Percentiles rank a stretch among this genome's conserved stretches.
Conservation (phyloP, 2,113 vertebrate species). For the Mustelus asterias region DNA sequence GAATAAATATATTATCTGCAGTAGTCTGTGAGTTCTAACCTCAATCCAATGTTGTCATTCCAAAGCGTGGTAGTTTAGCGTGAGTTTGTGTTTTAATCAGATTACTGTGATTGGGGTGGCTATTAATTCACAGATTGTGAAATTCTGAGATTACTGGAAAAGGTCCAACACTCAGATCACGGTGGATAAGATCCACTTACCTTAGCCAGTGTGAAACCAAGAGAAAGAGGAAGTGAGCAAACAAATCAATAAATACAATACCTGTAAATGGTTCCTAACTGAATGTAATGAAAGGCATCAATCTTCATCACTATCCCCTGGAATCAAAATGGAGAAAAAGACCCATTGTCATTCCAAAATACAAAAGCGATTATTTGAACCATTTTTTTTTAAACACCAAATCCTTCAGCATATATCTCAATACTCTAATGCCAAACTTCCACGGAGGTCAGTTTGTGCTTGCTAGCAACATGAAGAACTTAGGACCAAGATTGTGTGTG, state of each 20-base stretch:
- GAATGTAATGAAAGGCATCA: conserved; percentile 33
- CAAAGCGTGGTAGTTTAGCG: background rate
- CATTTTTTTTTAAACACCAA: background rate
- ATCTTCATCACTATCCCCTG: conserved; percentile 30
- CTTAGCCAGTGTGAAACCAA: background rate
- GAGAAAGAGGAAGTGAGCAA: background rate
- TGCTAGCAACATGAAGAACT: background rate
- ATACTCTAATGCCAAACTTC: background rate
- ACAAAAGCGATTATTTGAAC: background rate
- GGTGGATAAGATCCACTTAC: background rate
- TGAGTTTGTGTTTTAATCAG: background rate
- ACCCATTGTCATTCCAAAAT: background rate
- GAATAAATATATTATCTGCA: background rate
- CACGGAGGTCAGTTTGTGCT: background rate
- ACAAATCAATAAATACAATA: background rate
- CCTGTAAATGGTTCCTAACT: conserved; percentile 29
- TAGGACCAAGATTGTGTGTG: too few species aligned
- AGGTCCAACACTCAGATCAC: background rate
- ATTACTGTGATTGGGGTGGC: background rate
- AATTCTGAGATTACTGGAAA: background rate
- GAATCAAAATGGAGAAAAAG: background rate
- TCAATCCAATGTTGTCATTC: background rate
- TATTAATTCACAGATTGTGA: background rate
- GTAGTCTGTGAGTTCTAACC: background rate
- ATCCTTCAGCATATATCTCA: background rate